phyloP scores from a whole-genome alignment of 2,888 invertebrate species.

The Lysandra bellargus region DNA sequence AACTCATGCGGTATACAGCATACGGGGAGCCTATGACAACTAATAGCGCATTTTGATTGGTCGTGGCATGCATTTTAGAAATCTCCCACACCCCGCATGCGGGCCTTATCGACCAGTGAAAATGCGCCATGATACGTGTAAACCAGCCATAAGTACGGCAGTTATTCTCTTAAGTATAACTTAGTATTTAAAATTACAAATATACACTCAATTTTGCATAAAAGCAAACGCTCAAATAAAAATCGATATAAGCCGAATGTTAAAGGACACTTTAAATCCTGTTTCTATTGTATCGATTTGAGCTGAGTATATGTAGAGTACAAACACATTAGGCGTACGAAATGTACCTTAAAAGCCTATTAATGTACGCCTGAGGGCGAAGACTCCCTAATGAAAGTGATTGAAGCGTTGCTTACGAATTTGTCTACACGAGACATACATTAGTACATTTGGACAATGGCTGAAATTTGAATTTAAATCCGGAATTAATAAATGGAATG shows the following conservation, averaged over 20 bases:
- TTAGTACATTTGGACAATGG: conserved; percentile 20
- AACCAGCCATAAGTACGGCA: too few relatives aligned
- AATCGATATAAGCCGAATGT: neutral
- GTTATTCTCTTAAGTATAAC: too few relatives aligned
- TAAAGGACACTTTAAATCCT: neutral
- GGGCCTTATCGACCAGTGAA: too few relatives aligned
- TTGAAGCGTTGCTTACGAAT: conserved; percentile 31
- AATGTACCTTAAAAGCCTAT: conserved; percentile 33
- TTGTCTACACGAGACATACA: conserved; percentile 14
- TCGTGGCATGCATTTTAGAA: too few relatives aligned
- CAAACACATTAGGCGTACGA: conserved; percentile 32
- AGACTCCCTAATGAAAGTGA: conserved; percentile 32
- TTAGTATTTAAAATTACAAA: too few relatives aligned
- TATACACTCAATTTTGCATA: too few relatives aligned
- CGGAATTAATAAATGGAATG: neutral
- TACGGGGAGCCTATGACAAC: too few relatives aligned
- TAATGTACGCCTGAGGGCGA: conserved; percentile 32
- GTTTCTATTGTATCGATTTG: conserved; percentile 26
- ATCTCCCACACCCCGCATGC: too few relatives aligned
- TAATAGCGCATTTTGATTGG: too few relatives aligned
- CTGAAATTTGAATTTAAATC: neutral
- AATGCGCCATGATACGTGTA: too few relatives aligned
- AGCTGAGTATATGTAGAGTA: conserved; percentile 36
- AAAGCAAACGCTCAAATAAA: neutral
- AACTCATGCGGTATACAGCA: too few relatives aligned